Evolutionary conservation across 2,797 vertebrate species (phyloP).

Genomic region (Sebastes trivittatus): DNA sequence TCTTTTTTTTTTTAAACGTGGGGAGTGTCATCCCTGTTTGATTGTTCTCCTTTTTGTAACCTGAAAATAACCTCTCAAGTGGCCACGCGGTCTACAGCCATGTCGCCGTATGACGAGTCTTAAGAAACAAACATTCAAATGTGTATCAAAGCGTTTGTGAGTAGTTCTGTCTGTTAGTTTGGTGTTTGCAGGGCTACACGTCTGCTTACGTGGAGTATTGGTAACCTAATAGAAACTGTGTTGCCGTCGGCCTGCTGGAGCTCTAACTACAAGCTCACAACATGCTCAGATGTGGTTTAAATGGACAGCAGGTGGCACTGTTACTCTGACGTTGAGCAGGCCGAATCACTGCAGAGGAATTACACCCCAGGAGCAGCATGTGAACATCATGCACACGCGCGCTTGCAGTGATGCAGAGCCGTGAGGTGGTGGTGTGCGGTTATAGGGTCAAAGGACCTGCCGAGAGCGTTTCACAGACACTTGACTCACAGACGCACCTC

Average conservation of each 20-base stretch:
- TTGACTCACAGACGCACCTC: conserved; percentile 35
- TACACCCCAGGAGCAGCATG: neutral
- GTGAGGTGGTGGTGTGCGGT: conserved; percentile 7
- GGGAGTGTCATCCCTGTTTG: conserved; percentile 56
- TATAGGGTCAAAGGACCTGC: conserved; percentile 29
- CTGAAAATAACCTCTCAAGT: conserved; percentile 76
- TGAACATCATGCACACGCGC: conserved; percentile 18
- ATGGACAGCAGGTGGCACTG: conserved; percentile 73
- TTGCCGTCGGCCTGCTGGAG: neutral
- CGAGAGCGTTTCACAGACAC: conserved; percentile 20
- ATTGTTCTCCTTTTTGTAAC: conserved; percentile 79
- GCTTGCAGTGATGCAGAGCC: conserved; percentile 14
- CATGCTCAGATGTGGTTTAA: conserved; percentile 6
- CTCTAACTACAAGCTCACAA: conserved; percentile 5
- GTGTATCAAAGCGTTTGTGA: conserved; percentile 43
- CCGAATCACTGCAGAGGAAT: conserved; percentile 55
- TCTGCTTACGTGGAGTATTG: neutral
- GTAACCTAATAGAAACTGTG: conserved; percentile 10
- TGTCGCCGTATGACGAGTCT: conserved; percentile 29
- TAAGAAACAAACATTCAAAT: conserved; percentile 61
- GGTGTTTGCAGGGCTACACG: conserved; percentile 18
- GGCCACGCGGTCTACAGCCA: conserved; percentile 23
- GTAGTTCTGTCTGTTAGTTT: conserved; percentile 5
- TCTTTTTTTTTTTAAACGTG: conserved; percentile 2
- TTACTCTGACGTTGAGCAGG: conserved; percentile 21